phyloP scores from a whole-genome alignment of 1,140 invertebrate species.

The Hyposmocoma kahamanoa region DNA sequence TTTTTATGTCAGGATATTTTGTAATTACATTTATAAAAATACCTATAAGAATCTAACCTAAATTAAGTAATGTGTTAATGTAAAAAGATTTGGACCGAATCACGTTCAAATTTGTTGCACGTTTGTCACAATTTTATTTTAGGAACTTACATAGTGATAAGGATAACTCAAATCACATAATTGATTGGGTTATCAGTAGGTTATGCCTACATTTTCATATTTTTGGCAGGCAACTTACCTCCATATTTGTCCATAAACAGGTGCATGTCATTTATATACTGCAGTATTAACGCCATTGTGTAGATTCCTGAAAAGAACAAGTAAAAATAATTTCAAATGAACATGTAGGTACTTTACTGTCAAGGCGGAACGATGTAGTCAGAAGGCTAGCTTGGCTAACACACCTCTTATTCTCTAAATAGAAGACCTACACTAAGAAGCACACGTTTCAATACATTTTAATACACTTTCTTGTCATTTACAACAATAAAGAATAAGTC shows the following conservation, averaged over 20 bases:
- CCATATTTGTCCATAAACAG: constrained; percentile 72
- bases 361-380: background rate
- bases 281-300: constrained; percentile 70
- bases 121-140: no score
- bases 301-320: constrained; percentile 56
- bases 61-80: background rate
- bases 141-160: no score
- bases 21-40: no score
- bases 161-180: no score
- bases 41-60: background rate
- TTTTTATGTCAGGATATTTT: no score
- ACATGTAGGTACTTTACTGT: constrained; percentile 6
- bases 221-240: constrained; percentile 51
- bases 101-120: no score
- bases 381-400: background rate
- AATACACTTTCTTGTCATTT: constrained; percentile 1
- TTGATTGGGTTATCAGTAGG: no score
- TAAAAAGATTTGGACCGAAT: no score
- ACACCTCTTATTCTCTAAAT: background rate
- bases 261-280: constrained; percentile 68
- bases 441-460: constrained; percentile 3
- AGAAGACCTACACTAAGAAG: constrained; percentile 1
- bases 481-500: constrained; percentile 1
- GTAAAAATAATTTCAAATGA: constrained; percentile 18
- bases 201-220: no score